phyloP scores from a whole-genome alignment of 2,113 vertebrate genomes.

The Oreochromis aureus region DNA sequence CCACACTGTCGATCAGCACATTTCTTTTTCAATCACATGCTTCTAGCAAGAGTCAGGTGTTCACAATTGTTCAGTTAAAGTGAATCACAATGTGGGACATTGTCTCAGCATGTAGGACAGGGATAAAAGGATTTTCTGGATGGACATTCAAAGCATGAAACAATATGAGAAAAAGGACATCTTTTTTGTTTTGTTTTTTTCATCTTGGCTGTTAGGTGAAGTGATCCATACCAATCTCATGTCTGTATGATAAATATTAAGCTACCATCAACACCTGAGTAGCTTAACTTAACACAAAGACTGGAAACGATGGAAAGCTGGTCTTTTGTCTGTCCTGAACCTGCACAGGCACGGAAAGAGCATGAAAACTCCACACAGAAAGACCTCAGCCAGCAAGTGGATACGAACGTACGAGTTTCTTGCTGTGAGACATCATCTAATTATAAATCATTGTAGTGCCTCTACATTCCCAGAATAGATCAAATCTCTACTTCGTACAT shows the following conservation, averaged over 20 bases:
- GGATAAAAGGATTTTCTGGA: not conserved
- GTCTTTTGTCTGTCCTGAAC: not conserved
- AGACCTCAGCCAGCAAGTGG: not conserved
- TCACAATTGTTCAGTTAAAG: not conserved
- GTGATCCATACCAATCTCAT: not conserved
- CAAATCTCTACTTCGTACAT: not conserved
- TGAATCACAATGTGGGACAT: not conserved
- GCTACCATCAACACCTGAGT: not conserved
- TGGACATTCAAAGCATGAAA: not conserved
- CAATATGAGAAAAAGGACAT: not conserved
- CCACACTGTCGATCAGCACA: not conserved
- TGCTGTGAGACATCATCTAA: not conserved
- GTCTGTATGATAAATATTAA: not conserved
- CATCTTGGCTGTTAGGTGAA: not conserved
- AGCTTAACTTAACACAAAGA: not conserved
- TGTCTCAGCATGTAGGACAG: not conserved
- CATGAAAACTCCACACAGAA: not conserved
- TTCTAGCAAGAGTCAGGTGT: not conserved
- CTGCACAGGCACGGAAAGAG: not conserved
- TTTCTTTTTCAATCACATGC: not conserved
- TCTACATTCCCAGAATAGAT: not conserved
- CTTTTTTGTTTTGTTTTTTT: not conserved
- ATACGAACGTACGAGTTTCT: rapidly evolving
- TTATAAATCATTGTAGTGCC: not conserved
- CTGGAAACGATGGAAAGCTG: not conserved